These are phyloP conservation scores for Cerastis rubricosa DNA, from an alignment of 2,888 invertebrate genomes.

Conservation along the genomic window DNA sequence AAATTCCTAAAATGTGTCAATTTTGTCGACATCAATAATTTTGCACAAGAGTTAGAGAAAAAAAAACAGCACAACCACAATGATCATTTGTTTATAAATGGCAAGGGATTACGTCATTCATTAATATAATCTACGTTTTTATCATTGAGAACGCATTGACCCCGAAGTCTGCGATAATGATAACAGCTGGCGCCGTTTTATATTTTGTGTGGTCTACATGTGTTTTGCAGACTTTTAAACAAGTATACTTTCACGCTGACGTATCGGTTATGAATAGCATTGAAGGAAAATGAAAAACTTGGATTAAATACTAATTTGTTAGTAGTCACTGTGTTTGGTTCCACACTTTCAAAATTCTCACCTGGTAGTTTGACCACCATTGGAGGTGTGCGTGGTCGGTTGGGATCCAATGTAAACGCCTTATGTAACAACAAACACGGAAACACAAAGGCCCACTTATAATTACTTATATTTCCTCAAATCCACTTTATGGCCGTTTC, in stretches of 20 bases:
- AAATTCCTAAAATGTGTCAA: not conserved
- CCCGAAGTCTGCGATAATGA: conserved; percentile 74
- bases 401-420: conserved; percentile 90
- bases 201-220: conserved; percentile 69
- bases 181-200: conserved; percentile 78
- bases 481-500: conserved; percentile 89
- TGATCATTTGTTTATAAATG: conserved; percentile 51
- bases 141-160: conserved; percentile 76
- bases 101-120: conserved; percentile 68
- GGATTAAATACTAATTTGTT: conserved; percentile 16
- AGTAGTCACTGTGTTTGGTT: conserved; percentile 17
- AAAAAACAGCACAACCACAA: conserved; percentile 1
- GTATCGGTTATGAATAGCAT: conserved; percentile 46
- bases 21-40: conserved; percentile 10
- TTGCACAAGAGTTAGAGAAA: not conserved
- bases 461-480: conserved; percentile 89
- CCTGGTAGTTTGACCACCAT: conserved; percentile 91
- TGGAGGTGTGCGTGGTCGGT: conserved; percentile 86
- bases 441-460: conserved; percentile 88
- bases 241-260: conserved; percentile 61
- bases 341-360: conserved; percentile 70
- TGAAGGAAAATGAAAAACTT: conserved; percentile 23
- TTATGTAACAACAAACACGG: conserved; percentile 84
- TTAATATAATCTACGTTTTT: conserved; percentile 67
- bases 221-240: conserved; percentile 70